phyloP scores from a whole-genome alignment of 2,113 vertebrate species.

The Istiophorus platypterus region DNA sequence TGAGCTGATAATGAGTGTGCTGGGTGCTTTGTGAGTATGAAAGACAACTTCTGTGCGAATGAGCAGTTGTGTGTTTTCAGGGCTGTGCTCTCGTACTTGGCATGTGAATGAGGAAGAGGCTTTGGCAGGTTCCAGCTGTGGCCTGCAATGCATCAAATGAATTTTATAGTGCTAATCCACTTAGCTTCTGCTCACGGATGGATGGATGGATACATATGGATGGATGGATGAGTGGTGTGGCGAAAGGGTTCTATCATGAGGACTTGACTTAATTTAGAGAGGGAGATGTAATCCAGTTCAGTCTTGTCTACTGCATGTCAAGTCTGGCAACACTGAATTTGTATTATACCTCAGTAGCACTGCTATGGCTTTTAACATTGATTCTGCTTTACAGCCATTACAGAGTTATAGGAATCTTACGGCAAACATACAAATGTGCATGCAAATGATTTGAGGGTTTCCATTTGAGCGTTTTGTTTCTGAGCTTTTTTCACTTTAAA shows the following conservation, averaged over 20 bases:
- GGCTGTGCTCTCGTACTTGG: slow-evolving; percentile 14
- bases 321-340: slow-evolving; percentile 37
- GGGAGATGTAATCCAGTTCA: slow-evolving; percentile 45
- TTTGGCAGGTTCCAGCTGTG: slow-evolving; percentile 44
- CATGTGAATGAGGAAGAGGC: slow-evolving; percentile 54
- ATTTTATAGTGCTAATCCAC: slow-evolving; percentile 54
- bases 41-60: slow-evolving; percentile 29
- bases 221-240: slow-evolving; percentile 20
- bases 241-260: slow-evolving; percentile 31
- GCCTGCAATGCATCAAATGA: slow-evolving; percentile 51
- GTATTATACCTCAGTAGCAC: slow-evolving; percentile 30
- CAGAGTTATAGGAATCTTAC: slow-evolving; percentile 5
- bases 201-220: slow-evolving; percentile 28
- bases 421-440: slow-evolving; percentile 54
- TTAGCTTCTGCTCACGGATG: slow-evolving; percentile 58
- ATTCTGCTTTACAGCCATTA: slow-evolving; percentile 41
- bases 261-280: slow-evolving; percentile 44
- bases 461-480: slow-evolving; percentile 40
- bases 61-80: slow-evolving; percentile 32
- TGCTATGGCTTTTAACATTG: slow-evolving; percentile 61
- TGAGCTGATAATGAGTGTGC: slow-evolving; percentile 44
- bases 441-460: slow-evolving; percentile 43
- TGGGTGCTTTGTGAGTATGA: slow-evolving; percentile 50
- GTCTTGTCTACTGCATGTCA: slow-evolving; percentile 63
- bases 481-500: slow-evolving; percentile 34